Percentiles rank a stretch among this genome's conserved stretches.
Evolutionary conservation across 2,888 invertebrate genomes (phyloP).

Genomic region (Mesopsocus fuscifrons): DNA sequence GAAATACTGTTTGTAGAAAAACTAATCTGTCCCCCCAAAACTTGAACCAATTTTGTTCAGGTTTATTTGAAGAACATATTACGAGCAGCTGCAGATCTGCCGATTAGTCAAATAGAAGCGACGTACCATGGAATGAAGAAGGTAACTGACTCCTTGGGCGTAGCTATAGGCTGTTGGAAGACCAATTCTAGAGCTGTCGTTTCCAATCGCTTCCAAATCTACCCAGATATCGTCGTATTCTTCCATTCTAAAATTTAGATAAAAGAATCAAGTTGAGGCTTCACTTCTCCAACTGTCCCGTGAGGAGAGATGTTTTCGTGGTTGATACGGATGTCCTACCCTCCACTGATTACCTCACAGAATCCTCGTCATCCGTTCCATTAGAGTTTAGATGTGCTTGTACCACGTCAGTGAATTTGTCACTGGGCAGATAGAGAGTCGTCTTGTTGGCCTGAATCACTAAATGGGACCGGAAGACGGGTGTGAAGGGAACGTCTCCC

Average conservation of each 20-base stretch:
- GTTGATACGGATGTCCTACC: too few relatives aligned
- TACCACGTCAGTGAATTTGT: constrained; percentile 18
- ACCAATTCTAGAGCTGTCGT: constrained; percentile 16
- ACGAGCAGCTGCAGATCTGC: too few relatives aligned
- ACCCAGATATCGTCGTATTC: constrained; percentile 20
- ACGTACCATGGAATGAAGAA: constrained; percentile 19
- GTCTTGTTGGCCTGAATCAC: constrained; percentile 15
- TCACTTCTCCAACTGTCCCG: too few relatives aligned
- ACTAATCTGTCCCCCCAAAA: not conserved
- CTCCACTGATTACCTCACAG: too few relatives aligned
- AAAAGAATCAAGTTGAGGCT: too few relatives aligned
- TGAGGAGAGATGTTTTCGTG: too few relatives aligned
- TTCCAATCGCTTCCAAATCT: constrained; percentile 17
- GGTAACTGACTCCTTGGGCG: constrained; percentile 19
- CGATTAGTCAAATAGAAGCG: too few relatives aligned
- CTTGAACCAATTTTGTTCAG: too few relatives aligned
- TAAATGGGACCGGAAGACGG: constrained; percentile 22
- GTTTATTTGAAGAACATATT: too few relatives aligned
- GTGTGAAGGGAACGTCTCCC: constrained; percentile 27
- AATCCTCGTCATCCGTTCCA: constrained; percentile 2
- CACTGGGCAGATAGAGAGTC: constrained; percentile 18
- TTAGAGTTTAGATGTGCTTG: constrained; percentile 18
- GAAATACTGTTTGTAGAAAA: too few relatives aligned
- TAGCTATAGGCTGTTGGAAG: constrained; percentile 19
- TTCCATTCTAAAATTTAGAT: constrained; percentile 14